These are phyloP conservation scores for Chloropsis hardwickii DNA, from an alignment of 2,113 vertebrate species.

Conservation along the genomic window DNA sequence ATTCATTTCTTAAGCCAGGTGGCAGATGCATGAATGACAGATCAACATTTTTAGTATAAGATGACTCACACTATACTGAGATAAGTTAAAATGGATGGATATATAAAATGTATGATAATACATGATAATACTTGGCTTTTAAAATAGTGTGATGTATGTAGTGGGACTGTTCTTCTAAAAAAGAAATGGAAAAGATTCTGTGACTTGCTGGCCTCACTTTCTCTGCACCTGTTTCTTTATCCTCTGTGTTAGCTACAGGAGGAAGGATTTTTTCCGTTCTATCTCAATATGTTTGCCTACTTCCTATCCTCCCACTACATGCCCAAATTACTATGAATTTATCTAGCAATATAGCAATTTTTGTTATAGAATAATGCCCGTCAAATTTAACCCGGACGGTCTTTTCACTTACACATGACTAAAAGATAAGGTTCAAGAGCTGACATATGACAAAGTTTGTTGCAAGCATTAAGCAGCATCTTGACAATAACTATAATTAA, in stretches of 20 bases:
- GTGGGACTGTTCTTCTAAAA: too few species aligned
- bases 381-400: background rate
- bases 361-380: background rate
- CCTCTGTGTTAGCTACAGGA: background rate
- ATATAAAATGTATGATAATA: background rate
- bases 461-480: constrained; percentile 67
- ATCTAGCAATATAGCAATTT: background rate
- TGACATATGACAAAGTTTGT: constrained; percentile 75
- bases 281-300: background rate
- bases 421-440: constrained; percentile 49
- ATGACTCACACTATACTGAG: background rate
- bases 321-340: background rate
- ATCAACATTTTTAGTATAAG: background rate
- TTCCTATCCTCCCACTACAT: background rate
- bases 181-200: background rate
- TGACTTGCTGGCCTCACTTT: background rate
- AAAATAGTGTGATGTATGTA: background rate
- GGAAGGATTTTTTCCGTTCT: background rate
- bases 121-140: background rate
- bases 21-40: background rate
- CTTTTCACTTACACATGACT: background rate
- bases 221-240: background rate
- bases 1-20: background rate
- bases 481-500: constrained; percentile 86
- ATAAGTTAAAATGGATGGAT: too few species aligned